phyloP scores from a whole-genome alignment of 2,113 vertebrate species.

The Leucopsar rothschildi region DNA sequence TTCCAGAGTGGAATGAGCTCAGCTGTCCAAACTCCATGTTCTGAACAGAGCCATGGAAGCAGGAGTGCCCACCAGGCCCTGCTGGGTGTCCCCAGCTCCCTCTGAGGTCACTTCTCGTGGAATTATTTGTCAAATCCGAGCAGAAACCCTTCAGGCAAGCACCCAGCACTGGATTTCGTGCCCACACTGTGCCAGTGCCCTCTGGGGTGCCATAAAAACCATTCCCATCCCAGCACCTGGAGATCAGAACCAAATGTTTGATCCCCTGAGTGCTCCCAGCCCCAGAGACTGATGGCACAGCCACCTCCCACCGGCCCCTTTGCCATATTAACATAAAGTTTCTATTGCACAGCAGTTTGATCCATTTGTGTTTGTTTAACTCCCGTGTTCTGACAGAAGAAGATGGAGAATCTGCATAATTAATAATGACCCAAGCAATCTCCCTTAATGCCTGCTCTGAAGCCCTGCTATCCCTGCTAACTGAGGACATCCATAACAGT shows the following conservation, averaged over 20 bases:
- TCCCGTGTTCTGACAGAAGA: constrained; percentile 65
- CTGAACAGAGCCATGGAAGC: background rate
- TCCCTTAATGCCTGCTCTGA: constrained; percentile 69
- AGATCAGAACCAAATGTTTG: background rate
- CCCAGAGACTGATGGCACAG: constrained; percentile 34
- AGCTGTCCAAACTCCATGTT: accelerated
- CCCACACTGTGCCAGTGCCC: background rate
- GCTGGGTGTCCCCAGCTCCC: background rate
- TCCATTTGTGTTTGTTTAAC: constrained; percentile 76
- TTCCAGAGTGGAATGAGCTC: background rate
- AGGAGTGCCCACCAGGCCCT: accelerated
- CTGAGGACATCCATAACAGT: constrained; percentile 70
- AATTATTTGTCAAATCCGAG: background rate
- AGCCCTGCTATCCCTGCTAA: constrained; percentile 63
- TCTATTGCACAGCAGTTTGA: constrained; percentile 64
- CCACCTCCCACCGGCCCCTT: background rate
- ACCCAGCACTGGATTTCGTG: background rate
- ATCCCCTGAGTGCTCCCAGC: background rate
- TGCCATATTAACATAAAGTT: constrained; percentile 47
- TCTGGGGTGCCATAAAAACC: background rate
- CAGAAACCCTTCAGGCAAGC: background rate
- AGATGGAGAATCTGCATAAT: constrained; percentile 78
- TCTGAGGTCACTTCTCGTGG: background rate
- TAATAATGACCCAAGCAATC: constrained; percentile 76
- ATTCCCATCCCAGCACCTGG: background rate